Evolutionary conservation across 2,888 invertebrate species (phyloP), one percentile per base, ranked within the genome.

Genomic region (Chorisops tibialis): DNA sequence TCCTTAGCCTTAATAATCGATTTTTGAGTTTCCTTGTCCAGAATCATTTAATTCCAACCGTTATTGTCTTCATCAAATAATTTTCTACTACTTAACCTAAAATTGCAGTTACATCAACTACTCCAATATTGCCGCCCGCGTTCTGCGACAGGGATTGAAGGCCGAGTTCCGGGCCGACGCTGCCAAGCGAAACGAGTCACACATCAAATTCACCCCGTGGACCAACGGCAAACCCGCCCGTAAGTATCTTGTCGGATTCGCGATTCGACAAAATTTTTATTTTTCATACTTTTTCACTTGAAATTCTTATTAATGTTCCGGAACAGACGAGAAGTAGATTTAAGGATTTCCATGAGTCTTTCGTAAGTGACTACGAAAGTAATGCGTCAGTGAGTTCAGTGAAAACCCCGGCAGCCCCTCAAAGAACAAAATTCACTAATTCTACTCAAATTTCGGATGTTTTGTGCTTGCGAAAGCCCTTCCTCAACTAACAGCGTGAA

Each of bases 31-130:
- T n/a, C n/a, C n/a, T n/a, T n/a, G n/a, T n/a, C n/a, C n/a, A n/a
- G n/a, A n/a, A n/a, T n/a, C n/a, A n/a, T n/a, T n/a, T n/a, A n/a
- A n/a, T n/a, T n/a, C n/a, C n/a, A n/a, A n/a, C n/a, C n/a, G n/a
- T n/a, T n/a, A n/a, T n/a, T n/a, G n/a, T n/a, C n/a, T n/a, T n/a
- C n/a, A n/a, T 7, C 37, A 37, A 37, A 37, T 37, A 37, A 7
- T 37, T 37, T 37, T 37, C 30, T 30, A 30, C n/a, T n/a, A 16
- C 3, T 12, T 41, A 16, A 41, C n/a, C 41, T 30, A 6, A 14
- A 5, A 24, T 79, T 80, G 59, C 76, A 97, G 96, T 81, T 97
- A 97, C 83, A 91, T 97, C 79, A 93, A 93, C 81, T 97, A 91
- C 80, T 97, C 96, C 63, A 91, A 89, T 77, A 92, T 97, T 74